phyloP scores from a whole-genome alignment of 2,797 vertebrate species.

The Alca torda region DNA sequence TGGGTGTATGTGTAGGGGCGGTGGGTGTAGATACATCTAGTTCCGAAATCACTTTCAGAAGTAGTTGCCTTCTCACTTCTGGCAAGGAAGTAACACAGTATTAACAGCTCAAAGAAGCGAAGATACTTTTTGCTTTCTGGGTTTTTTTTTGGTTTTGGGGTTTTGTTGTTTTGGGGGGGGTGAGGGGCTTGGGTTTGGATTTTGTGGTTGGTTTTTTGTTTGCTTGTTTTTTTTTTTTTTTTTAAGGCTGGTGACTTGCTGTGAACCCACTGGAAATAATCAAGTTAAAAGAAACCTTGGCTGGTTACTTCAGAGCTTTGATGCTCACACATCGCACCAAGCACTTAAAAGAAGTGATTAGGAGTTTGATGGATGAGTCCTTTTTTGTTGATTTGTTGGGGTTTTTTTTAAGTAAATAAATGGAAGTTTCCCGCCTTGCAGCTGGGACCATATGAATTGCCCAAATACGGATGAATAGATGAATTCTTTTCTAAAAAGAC shows the following conservation, averaged over 20 bases:
- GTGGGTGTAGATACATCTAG: not conserved
- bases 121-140: not conserved
- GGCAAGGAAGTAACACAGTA: not conserved
- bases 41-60: not conserved
- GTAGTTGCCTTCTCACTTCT: not conserved
- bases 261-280: not conserved
- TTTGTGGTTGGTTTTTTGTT: not conserved
- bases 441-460: not conserved
- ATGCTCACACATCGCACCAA: not conserved
- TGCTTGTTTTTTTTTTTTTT: not conserved
- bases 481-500: conserved; percentile 30
- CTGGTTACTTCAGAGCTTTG: not conserved
- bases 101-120: not conserved
- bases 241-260: not conserved
- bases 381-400: not conserved
- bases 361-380: conserved; percentile 2
- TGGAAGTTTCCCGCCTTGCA: not conserved
- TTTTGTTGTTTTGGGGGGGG: not conserved
- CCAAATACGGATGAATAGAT: not conserved
- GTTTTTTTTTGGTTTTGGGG: accelerated
- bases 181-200: not conserved
- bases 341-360: not conserved
- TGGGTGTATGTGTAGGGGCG: accelerated
- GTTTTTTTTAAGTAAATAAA: not conserved
- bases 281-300: not conserved